A percentile compares a stretch with the other conserved stretches of the same genome.
These are phyloP conservation scores for Seira sanloemensis DNA, from an alignment of 2,888 invertebrate species.

Conservation along the genomic window DNA sequence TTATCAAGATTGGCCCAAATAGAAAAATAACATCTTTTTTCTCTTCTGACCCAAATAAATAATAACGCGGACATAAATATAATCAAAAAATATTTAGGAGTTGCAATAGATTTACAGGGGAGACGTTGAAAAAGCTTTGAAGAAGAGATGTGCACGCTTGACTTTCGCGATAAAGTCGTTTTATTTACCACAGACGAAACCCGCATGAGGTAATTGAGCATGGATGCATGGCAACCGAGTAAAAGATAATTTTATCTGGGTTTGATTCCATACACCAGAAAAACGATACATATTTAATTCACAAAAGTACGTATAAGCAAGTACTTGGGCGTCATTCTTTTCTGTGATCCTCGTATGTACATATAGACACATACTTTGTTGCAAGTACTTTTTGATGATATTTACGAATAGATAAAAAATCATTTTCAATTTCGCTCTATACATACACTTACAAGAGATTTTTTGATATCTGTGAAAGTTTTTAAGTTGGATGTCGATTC, in stretches of 20 bases:
- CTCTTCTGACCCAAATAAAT: constrained; percentile 45
- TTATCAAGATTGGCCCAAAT: constrained; percentile 28
- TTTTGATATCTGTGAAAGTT: no score
- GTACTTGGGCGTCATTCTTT: no score
- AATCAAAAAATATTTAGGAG: background rate
- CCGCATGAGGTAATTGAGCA: constrained; percentile 1
- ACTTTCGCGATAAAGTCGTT: background rate
- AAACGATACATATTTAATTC: no score
- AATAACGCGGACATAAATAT: constrained; percentile 7
- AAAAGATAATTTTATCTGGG: background rate
- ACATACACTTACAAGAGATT: no score
- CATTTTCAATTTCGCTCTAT: background rate
- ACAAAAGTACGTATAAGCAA: no score
- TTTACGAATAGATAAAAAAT: background rate
- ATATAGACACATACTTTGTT: no score
- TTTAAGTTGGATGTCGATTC: no score
- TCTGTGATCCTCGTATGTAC: no score
- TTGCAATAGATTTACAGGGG: no score
- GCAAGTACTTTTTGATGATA: background rate
- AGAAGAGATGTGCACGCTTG: background rate
- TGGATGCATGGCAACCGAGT: background rate
- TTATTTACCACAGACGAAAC: no score
- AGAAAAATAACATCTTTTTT: constrained; percentile 14
- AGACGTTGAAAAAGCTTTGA: no score
- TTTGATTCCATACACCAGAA: background rate